Conservation (phyloP, 2,888 invertebrate genomes). For the Noctuana brunneofusca region DNA sequence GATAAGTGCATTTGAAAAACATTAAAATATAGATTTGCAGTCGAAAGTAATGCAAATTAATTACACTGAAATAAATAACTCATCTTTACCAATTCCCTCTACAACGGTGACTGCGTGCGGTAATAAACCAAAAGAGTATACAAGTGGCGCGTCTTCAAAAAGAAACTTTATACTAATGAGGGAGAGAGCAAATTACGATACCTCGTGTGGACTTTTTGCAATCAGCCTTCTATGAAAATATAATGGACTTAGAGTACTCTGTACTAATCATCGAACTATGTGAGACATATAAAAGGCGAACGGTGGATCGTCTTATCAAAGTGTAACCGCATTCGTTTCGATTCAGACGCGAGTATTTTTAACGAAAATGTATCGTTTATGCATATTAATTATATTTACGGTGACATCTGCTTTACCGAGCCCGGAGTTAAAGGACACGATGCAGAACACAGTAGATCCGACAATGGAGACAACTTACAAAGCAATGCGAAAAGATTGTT, state of each 20-base stretch:
- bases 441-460: slow-evolving; percentile 51
- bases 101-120: slow-evolving; percentile 64
- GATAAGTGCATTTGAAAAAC: neutral
- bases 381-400: slow-evolving; percentile 50
- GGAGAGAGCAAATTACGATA: slow-evolving; percentile 43
- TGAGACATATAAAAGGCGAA: slow-evolving; percentile 77
- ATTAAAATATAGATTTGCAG: neutral
- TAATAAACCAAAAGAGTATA: slow-evolving; percentile 63
- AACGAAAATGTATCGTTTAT: slow-evolving; percentile 60
- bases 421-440: slow-evolving; percentile 52
- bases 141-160: slow-evolving; percentile 40
- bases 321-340: slow-evolving; percentile 58
- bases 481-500: slow-evolving; percentile 67
- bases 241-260: slow-evolving; percentile 69
- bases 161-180: slow-evolving; percentile 37
- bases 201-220: slow-evolving; percentile 57
- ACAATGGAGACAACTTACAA: slow-evolving; percentile 59
- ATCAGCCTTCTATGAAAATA: slow-evolving; percentile 80
- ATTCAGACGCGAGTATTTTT: slow-evolving; percentile 55
- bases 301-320: slow-evolving; percentile 72
- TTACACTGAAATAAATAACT: slow-evolving; percentile 45
- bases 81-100: slow-evolving; percentile 55
- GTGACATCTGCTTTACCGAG: slow-evolving; percentile 60
- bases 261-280: slow-evolving; percentile 69
- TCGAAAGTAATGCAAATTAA: slow-evolving; percentile 21